Evolutionary conservation across 2,888 invertebrate genomes (phyloP), one percentile per base, ranked within the genome.

Genomic region (Hylaea fasciaria): DNA sequence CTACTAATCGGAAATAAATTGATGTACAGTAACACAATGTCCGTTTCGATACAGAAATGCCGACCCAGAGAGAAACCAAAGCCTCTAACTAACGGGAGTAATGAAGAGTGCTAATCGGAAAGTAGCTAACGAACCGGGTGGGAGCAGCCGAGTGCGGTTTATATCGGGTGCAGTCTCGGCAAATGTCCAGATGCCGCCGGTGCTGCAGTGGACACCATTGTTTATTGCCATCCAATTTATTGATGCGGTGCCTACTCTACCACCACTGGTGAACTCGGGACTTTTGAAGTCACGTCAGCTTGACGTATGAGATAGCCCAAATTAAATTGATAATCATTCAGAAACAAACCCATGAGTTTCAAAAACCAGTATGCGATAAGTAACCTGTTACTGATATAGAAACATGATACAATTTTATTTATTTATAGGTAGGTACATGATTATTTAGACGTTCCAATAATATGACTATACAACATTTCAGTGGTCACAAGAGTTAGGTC

Each of bases 181-280:
- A 44, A 59, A 17, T 39, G 16, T 29, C 41, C 55, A 56, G 16
- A 22, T 45, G 55, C 46, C 54, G 57, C 58, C 48, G 58, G 53
- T 54, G 64, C 50, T 64, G 65, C 64, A n/a, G 32, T 32, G 64
- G 68, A 66, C 66, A 62, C 49, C 16, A 56, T 58, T 54, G 70
- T 74, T 76, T 76, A 74, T 72, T 40, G 62, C 58, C 57, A 57
- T 59, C 64, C 37, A 11, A 16, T 54, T 54, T 53, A 49, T 45
- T 52, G 41, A 3, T 3, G 12, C 12, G 11, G 37, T 5, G 11
- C 37, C 11, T 37, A 22, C 22, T 22, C 22, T 5, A 22, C 22
- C 5, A 22, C 5, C 4, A 12, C 37, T 37, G 1, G n/a, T 37
- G n/a, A 37, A 35, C 5, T 35, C 9, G 35, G 35, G 9, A 11